Evolutionary conservation across 2,113 vertebrate genomes (phyloP).

Genomic region (Colaptes auratus): DNA sequence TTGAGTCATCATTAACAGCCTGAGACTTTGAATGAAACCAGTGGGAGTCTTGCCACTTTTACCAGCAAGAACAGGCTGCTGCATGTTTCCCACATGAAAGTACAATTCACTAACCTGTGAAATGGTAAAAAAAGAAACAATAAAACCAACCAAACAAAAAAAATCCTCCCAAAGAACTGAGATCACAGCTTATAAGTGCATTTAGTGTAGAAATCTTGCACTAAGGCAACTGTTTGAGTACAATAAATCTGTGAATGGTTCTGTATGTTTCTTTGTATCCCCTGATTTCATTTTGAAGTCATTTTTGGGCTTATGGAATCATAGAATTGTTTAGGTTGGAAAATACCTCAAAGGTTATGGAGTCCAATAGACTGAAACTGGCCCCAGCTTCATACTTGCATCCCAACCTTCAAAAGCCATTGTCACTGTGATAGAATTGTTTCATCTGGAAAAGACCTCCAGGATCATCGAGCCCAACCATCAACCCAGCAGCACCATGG

Average conservation of each 20-base stretch:
- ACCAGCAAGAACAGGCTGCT: conserved; percentile 40
- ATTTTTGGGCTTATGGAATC: not conserved
- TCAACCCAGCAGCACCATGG: too few species aligned
- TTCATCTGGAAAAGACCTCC: too few species aligned
- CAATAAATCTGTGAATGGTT: not conserved
- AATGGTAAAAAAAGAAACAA: not conserved
- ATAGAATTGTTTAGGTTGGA: too few species aligned
- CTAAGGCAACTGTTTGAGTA: not conserved
- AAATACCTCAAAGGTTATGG: too few species aligned
- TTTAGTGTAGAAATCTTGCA: not conserved
- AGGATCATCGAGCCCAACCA: too few species aligned
- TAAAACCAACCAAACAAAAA: too few species aligned
- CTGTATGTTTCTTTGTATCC: not conserved
- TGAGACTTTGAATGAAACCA: conserved; percentile 62
- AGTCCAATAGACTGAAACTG: too few species aligned
- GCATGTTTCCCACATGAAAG: conserved; percentile 14
- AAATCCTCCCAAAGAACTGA: not conserved
- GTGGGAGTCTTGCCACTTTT: conserved; percentile 59
- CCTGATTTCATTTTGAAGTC: not conserved
- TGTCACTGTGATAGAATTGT: too few species aligned
- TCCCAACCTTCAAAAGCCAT: too few species aligned
- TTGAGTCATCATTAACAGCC: conserved; percentile 58
- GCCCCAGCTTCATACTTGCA: too few species aligned
- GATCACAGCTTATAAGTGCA: not conserved
- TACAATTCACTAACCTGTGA: conserved; percentile 1